Conservation (phyloP, 1,140 invertebrate genomes). For the Proctacanthus coquilletti region DNA sequence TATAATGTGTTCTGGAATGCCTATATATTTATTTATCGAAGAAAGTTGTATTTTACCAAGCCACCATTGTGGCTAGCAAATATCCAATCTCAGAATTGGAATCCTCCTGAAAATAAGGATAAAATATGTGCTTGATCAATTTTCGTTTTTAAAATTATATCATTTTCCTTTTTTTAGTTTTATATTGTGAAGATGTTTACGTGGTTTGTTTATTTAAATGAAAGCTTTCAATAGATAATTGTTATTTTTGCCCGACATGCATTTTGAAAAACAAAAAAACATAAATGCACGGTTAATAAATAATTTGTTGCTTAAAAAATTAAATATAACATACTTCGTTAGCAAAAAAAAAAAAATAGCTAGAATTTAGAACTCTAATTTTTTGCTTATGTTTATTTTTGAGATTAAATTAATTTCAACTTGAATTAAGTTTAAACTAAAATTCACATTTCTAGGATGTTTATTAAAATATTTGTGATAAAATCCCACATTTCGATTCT, state of each 20-base stretch:
- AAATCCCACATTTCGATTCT: not conserved
- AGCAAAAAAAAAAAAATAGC: not conserved
- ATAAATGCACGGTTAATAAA: not conserved
- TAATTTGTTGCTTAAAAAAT: no score
- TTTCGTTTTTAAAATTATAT: not conserved
- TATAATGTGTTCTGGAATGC: not conserved
- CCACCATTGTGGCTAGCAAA: constrained; percentile 36
- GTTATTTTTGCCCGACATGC: no score
- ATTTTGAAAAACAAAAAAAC: not conserved
- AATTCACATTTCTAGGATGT: not conserved
- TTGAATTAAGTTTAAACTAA: no score
- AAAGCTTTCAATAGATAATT: no score
- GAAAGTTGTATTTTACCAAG: constrained; percentile 31
- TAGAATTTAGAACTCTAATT: not conserved
- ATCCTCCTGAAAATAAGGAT: constrained; percentile 19
- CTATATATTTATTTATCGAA: not conserved
- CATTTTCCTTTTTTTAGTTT: not conserved
- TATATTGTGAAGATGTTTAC: not conserved
- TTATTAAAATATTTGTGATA: not conserved
- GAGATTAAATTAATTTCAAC: no score
- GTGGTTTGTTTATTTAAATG: not conserved
- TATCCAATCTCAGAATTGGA: constrained; percentile 35
- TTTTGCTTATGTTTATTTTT: not conserved
- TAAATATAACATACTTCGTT: no score
- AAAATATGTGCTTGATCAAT: no score